These are phyloP conservation scores for Glaucidium brasilianum DNA, from an alignment of 2,113 vertebrate genomes.

Conservation along the genomic window DNA sequence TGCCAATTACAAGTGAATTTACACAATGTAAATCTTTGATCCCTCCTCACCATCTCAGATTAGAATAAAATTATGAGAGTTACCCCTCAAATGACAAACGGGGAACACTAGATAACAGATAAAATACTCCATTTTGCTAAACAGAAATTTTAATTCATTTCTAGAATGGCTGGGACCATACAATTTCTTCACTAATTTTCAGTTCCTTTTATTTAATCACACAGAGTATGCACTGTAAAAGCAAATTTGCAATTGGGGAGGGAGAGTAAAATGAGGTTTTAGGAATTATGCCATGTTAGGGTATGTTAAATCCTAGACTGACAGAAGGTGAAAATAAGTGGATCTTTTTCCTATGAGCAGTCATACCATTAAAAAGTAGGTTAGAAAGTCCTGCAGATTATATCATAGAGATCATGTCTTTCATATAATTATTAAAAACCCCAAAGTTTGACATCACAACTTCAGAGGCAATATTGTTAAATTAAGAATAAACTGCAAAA, in stretches of 20 bases:
- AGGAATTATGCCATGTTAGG: neutral
- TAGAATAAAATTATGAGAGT: neutral
- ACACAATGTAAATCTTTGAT: neutral
- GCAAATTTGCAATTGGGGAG: neutral
- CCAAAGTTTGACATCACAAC: accelerated
- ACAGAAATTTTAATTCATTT: slow-evolving; percentile 20
- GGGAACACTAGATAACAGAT: neutral
- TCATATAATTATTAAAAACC: neutral
- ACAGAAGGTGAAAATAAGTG: neutral
- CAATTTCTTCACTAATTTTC: slow-evolving; percentile 33
- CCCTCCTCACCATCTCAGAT: neutral
- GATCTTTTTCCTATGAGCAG: neutral
- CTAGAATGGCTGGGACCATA: neutral
- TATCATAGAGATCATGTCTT: neutral
- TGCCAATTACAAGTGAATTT: neutral
- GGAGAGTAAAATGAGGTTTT: neutral
- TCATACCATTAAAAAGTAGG: neutral
- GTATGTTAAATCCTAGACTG: neutral
- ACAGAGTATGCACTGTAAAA: neutral
- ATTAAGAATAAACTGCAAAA: neutral
- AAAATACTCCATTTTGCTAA: slow-evolving; percentile 18
- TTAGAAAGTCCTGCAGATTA: neutral
- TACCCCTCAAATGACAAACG: neutral
- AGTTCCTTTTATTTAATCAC: slow-evolving; percentile 8
- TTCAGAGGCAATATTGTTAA: neutral